phyloP scores from a whole-genome alignment of 2,888 invertebrate species.

The Eilema sororculum region DNA sequence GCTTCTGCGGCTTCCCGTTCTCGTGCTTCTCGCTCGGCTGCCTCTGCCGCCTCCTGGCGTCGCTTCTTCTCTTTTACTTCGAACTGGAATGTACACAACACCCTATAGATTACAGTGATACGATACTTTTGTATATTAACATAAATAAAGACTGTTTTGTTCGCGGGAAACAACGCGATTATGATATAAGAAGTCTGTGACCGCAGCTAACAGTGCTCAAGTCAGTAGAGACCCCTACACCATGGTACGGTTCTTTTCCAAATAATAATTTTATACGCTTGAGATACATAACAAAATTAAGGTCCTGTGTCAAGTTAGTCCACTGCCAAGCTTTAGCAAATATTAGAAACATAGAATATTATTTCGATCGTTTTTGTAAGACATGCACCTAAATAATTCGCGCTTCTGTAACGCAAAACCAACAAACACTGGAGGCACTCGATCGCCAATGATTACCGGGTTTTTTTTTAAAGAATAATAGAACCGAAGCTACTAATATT shows the following conservation, averaged over 20 bases:
- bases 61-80: conserved; percentile 98
- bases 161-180: neutral
- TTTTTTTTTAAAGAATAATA: too few species aligned
- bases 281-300: neutral
- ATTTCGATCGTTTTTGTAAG: too few species aligned
- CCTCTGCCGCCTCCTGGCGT: conserved; percentile 94
- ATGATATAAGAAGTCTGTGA: too few species aligned
- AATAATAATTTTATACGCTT: neutral
- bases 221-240: too few species aligned
- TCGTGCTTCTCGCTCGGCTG: conserved; percentile 91
- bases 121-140: neutral
- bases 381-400: too few species aligned
- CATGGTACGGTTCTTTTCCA: too few species aligned
- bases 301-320: conserved; percentile 5
- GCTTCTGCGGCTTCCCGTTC: conserved; percentile 87
- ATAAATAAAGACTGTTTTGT: neutral
- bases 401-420: too few species aligned
- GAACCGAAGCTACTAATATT: too few species aligned
- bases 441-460: too few species aligned
- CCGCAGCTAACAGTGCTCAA: too few species aligned
- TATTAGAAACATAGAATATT: conserved; percentile 8
- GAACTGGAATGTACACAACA: conserved; percentile 89
- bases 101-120: neutral
- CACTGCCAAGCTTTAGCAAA: conserved; percentile 9
- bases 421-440: too few species aligned